Conservation (phyloP, 2,113 vertebrate species). For the Aphelocoma coerulescens region DNA sequence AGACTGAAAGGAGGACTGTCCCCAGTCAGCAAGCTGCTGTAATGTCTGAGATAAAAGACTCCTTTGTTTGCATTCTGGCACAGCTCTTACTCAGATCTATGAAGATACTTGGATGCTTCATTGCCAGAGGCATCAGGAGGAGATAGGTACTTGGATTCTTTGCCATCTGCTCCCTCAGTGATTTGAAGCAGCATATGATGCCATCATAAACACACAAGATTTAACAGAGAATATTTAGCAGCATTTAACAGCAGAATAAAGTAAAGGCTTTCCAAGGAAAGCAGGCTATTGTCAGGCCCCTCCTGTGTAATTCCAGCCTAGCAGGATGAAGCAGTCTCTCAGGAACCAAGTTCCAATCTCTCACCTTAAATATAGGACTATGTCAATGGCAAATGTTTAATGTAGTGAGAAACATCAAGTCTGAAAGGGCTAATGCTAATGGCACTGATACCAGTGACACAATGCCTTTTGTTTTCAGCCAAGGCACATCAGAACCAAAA, state of each 20-base stretch:
- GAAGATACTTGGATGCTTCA: neutral
- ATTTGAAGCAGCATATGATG: neutral
- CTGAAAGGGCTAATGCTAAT: neutral
- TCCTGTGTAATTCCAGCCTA: neutral
- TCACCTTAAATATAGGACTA: neutral
- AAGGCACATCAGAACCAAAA: neutral
- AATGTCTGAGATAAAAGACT: neutral
- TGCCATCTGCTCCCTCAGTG: slow-evolving; percentile 17
- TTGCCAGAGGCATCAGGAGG: neutral
- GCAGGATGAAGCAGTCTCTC: neutral
- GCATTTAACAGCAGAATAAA: neutral
- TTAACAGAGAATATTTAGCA: neutral
- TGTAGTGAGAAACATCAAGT: neutral
- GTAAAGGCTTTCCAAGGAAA: neutral
- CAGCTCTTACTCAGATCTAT: neutral
- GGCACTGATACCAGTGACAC: neutral
- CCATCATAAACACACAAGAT: neutral
- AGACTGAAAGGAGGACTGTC: neutral
- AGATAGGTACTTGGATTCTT: neutral
- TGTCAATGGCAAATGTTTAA: neutral
- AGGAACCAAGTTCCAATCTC: neutral
- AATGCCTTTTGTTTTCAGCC: neutral
- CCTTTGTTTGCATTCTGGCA: slow-evolving; percentile 27
- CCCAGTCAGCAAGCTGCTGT: neutral
- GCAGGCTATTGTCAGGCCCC: neutral